Conservation (phyloP, 1,140 invertebrate species). For the Drosophila malerkotliana region DNA sequence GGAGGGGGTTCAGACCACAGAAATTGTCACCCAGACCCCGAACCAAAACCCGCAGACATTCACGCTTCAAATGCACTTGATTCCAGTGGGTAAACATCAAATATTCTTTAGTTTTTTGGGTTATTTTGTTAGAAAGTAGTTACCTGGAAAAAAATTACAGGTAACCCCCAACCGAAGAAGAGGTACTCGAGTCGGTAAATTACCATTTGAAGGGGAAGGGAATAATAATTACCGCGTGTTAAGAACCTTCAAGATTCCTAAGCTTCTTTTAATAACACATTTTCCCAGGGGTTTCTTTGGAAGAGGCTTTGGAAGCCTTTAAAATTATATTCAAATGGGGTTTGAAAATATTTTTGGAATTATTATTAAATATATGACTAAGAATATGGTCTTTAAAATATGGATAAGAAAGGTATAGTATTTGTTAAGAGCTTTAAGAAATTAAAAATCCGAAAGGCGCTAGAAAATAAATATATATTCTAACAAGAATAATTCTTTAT, state of each 20-base stretch:
- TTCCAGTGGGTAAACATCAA: constrained; percentile 18
- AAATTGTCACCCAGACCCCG: constrained; percentile 6
- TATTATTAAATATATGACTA: too few relatives aligned
- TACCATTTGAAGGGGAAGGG: background rate
- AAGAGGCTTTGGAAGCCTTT: too few relatives aligned
- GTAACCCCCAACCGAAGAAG: background rate
- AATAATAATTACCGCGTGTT: background rate
- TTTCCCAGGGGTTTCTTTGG: background rate
- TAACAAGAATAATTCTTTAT: too few relatives aligned
- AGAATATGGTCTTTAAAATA: too few relatives aligned
- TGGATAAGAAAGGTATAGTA: too few relatives aligned
- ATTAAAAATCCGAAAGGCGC: too few relatives aligned
- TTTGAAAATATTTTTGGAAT: too few relatives aligned
- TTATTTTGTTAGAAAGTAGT: constrained; percentile 3
- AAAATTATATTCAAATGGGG: too few relatives aligned
- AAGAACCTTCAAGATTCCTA: background rate
- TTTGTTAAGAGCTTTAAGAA: too few relatives aligned
- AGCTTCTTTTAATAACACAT: background rate
- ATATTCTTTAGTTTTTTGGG: constrained; percentile 5
- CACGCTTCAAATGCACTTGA: constrained; percentile 3
- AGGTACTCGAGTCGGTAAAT: background rate
- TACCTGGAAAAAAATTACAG: constrained; percentile 24
- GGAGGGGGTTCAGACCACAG: constrained; percentile 8
- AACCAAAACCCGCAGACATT: constrained; percentile 1
- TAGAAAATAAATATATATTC: too few relatives aligned